Evolutionary conservation across 1,140 invertebrate species (phyloP), one percentile per base, ranked within the genome.

Genomic region (Rhagoletis pomonella): DNA sequence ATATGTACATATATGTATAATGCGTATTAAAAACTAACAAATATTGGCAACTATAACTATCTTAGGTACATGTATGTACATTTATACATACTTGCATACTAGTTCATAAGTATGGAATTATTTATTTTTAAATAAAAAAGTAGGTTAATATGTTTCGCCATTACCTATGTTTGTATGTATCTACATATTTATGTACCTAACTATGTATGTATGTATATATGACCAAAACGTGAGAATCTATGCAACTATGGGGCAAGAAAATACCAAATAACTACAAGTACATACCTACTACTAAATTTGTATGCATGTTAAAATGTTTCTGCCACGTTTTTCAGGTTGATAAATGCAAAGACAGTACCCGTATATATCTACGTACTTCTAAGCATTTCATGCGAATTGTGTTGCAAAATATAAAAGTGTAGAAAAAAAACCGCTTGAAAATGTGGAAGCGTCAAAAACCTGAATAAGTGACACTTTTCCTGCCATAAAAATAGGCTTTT

Each of bases 401-500:
- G 47, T 81, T 81, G 73, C 73, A 81, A 81, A 19, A 81, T 81
- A 81, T 55, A 58, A 81, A 81, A 58, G 19, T 9, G 19, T 6
- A 81, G 4, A 17, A 55, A 77, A 47, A 81, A 73, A 44, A 44
- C 19, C 44, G 4, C 29, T 73, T n/a, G 47, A 19, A 81, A 55
- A 81, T 81, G 73, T 81, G n/a, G 47, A 14, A 50, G 73, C 47
- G 47, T 81, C 17, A 81, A 81, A 81, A 81, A 55, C 73, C n/a
- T 55, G 73, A 81, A 81, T 81, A 47, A 81, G 73, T 81, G 73
- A 19, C 47, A 81, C 73, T 55, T 50, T 55, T 14, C 17, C n/a
- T 55, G 73, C 47, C 73, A 55, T 81, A 81, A 81, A 81, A 81
- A 55, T 81, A 81, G 73, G 73, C 47, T 55, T 81, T 81, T 81